A percentile compares a stretch with the other conserved stretches of the same genome.
Evolutionary conservation across 1,140 invertebrate genomes (phyloP).

Genomic region (Bradysia coprophila): DNA sequence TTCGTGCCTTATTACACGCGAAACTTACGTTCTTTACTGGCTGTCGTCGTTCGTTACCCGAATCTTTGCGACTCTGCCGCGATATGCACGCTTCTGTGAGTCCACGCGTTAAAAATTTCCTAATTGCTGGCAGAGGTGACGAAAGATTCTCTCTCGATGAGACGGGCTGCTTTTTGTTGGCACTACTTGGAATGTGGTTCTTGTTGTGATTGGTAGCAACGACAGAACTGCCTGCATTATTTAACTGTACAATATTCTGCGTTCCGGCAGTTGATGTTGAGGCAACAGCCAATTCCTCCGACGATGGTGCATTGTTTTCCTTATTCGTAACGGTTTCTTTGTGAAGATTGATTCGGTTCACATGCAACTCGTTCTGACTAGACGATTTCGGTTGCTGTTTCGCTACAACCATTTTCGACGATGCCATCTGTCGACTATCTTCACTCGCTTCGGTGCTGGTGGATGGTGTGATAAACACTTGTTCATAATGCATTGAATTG

Average conservation of each 20-base stretch:
- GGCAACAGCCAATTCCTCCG: background rate
- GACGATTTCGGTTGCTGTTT: background rate
- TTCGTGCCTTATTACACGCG: too few species aligned
- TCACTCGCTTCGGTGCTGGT: background rate
- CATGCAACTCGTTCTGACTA: background rate
- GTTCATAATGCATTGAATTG: background rate
- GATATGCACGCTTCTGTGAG: slow-evolving; percentile 20
- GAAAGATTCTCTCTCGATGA: slow-evolving; percentile 2
- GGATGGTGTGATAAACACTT: background rate
- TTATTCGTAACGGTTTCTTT: background rate
- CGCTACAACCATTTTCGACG: background rate
- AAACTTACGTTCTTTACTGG: slow-evolving; percentile 4
- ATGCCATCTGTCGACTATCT: too few species aligned
- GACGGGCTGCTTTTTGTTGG: slow-evolving; percentile 3
- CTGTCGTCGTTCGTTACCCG: slow-evolving; percentile 3
- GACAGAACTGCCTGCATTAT: background rate
- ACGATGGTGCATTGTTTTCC: background rate
- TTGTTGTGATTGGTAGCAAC: background rate
- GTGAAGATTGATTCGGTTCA: background rate
- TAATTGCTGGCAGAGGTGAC: slow-evolving; percentile 1
- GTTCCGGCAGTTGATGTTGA: slow-evolving; percentile 1
- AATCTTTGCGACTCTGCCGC: slow-evolving; percentile 17
- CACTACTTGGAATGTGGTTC: background rate
- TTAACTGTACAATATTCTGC: background rate
- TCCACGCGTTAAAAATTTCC: slow-evolving; percentile 15